Evolutionary conservation across 2,113 vertebrate species (phyloP).

Genomic region (Malurus elegans): DNA sequence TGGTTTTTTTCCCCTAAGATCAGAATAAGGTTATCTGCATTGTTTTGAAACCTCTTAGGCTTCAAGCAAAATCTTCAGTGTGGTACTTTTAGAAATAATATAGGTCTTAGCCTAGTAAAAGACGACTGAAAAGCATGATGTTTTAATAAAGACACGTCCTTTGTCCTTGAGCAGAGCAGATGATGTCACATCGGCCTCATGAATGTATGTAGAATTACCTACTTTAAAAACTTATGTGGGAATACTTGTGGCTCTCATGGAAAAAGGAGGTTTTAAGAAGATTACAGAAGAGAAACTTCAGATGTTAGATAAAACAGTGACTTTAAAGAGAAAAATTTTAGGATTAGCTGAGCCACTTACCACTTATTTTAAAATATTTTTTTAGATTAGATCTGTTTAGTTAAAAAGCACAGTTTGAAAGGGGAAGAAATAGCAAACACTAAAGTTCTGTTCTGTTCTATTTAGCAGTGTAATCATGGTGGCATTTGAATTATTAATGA

Average conservation of each 20-base stretch:
- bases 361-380: not conserved
- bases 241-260: conserved; percentile 11
- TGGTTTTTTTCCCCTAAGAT: not conserved
- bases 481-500: not conserved
- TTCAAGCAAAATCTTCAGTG: not conserved
- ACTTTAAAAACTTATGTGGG: not conserved
- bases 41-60: not conserved
- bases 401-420: not conserved
- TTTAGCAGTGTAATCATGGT: not conserved
- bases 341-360: not conserved
- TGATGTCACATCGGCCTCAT: conserved; percentile 42
- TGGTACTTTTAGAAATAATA: not conserved
- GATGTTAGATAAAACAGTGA: not conserved
- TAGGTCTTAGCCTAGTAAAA: not conserved
- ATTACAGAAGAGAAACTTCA: conserved; percentile 31
- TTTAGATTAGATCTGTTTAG: not conserved
- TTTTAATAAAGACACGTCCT: conserved; percentile 32
- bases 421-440: not conserved
- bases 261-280: conserved; percentile 20
- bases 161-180: conserved; percentile 6
- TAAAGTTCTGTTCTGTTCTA: not conserved
- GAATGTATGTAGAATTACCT: conserved; percentile 31
- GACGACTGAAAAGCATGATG: not conserved
- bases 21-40: not conserved
- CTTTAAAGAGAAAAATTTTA: not conserved